Percentiles rank a stretch among this genome's conserved stretches.
These are phyloP conservation scores for Jacana jacana DNA, from an alignment of 2,113 vertebrate genomes.

Conservation along the genomic window DNA sequence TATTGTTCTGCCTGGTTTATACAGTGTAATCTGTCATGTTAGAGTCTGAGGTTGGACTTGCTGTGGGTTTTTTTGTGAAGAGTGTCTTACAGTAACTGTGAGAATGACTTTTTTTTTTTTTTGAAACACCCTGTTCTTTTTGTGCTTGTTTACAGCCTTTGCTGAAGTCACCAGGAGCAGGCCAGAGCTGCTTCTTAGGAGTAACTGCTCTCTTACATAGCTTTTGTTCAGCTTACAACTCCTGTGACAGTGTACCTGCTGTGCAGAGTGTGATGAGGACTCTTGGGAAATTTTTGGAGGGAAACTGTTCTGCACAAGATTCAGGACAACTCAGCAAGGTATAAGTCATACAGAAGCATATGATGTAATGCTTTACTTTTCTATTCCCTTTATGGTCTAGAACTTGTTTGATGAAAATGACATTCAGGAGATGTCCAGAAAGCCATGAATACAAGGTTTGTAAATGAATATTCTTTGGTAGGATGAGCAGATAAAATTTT, in stretches of 20 bases:
- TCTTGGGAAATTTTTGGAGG: constrained; percentile 69
- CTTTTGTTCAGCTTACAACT: constrained; percentile 70
- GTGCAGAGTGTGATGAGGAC: constrained; percentile 72
- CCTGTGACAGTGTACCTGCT: constrained; percentile 72
- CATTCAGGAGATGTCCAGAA: neutral
- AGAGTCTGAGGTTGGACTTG: neutral
- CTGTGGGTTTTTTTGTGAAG: neutral
- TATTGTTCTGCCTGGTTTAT: neutral
- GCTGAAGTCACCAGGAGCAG: constrained; percentile 65
- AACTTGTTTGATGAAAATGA: neutral
- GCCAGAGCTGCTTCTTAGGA: constrained; percentile 73
- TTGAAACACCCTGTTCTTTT: neutral
- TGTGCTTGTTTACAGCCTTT: constrained; percentile 71
- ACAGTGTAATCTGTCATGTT: neutral
- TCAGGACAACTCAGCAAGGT: constrained; percentile 55
- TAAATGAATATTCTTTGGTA: neutral
- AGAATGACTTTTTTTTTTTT: neutral
- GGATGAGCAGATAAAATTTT: neutral
- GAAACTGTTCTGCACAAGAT: constrained; percentile 60
- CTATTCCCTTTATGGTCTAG: neutral
- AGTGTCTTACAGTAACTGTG: neutral
- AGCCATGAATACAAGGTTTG: neutral
- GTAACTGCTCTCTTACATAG: constrained; percentile 79
- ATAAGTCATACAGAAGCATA: constrained; percentile 9
- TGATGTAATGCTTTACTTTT: neutral